Base-by-base conservation (phyloP, 2,888 invertebrate species). In the Hydrotaea cyrtoneurina region DNA sequence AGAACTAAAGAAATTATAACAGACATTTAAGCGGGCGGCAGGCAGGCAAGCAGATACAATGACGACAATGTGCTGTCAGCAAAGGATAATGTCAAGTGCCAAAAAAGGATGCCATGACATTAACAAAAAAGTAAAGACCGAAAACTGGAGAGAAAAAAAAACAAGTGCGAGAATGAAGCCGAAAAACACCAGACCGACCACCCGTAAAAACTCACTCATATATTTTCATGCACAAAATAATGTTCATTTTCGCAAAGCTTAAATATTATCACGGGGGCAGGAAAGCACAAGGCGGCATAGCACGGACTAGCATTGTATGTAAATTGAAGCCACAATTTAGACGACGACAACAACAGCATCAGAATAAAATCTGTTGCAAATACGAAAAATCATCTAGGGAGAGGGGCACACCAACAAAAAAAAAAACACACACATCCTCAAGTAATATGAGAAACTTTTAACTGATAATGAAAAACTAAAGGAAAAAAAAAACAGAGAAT, bases 321-420 rank as follows among this genome's bases (percentile, higher is more conserved):
- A 74, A 80, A 86, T 78, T 80, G 78, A 72, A 86, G 78, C 80
- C 83, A 72, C 78, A 82, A 80, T 86, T 80, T 82, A 80, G 57
- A 83, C 39, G 26, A 59, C 26, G 26, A 23, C 0, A 59, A 26
- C 59, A 59, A 59, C 23, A 26, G 19, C 13, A 15, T 11, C 31
- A 2, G 31, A 7, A 31, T 2, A 59, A 59, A 59, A 59, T 59
- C 59, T 59, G 59, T 59, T 23, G 57, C 64, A 80, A 21, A 53
- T 57, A 13, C 8, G 23, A 26, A 59, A 59, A 59, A 57, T 57
- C 10, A 10, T 11, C 8, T 23, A 11, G 23, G 19, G 19, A 57
- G 19, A 57, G 19, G n/a, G n/a, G n/a, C n/a, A n/a, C 19, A 11
- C 7, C n/a, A 31, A 7, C 2, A 31, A 31, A 31, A 31, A 31